These are phyloP conservation scores for Autographa gamma DNA, from an alignment of 2,888 invertebrate genomes.

Conservation along the genomic window DNA sequence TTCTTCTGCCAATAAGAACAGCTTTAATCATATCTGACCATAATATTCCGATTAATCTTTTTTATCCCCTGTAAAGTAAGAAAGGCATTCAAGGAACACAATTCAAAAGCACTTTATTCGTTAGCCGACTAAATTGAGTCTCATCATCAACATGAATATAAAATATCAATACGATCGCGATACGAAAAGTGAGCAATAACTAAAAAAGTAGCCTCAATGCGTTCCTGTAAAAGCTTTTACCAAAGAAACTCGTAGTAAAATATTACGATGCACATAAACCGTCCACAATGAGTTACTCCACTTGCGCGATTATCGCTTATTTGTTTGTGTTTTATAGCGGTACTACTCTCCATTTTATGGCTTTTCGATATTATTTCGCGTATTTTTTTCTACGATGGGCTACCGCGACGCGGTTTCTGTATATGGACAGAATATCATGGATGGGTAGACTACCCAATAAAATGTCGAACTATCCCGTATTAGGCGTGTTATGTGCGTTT, in stretches of 20 bases:
- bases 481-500: constrained; percentile 15
- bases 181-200: constrained; percentile 58
- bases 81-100: constrained; percentile 26
- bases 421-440: constrained; percentile 62
- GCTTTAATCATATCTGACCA: constrained; percentile 3
- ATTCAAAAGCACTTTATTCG: constrained; percentile 33
- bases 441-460: constrained; percentile 51
- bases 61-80: background rate
- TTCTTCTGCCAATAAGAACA: constrained; percentile 1
- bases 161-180: constrained; percentile 49
- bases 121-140: constrained; percentile 50
- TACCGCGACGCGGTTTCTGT: constrained; percentile 64
- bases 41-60: background rate
- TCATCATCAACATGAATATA: constrained; percentile 55
- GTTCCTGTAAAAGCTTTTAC: constrained; percentile 75
- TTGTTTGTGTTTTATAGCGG: constrained; percentile 87
- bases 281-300: constrained; percentile 82
- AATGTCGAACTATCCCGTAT: constrained; percentile 35
- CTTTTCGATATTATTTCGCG: constrained; percentile 87
- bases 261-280: constrained; percentile 85
- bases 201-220: constrained; percentile 53
- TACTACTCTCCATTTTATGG: constrained; percentile 80
- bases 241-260: constrained; percentile 83
- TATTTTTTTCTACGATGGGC: constrained; percentile 79
- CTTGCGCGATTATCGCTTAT: constrained; percentile 86